Evolutionary conservation across 1,140 invertebrate species (phyloP).

Genomic region (Drosophila punjabiensis): DNA sequence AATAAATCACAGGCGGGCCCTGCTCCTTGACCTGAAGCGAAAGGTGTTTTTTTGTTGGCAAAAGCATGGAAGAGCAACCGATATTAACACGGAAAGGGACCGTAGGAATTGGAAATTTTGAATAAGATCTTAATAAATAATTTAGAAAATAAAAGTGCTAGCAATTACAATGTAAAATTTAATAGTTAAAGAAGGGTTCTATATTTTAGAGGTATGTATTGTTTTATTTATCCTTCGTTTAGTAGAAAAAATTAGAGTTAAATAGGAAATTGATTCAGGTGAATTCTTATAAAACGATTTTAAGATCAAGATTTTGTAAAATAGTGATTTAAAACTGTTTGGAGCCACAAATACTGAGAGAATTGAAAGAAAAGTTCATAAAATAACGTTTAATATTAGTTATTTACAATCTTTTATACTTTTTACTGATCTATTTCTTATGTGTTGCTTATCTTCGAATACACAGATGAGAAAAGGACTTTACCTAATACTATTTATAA

Average conservation of each 20-base stretch:
- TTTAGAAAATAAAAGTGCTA: not conserved
- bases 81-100: conserved; percentile 19
- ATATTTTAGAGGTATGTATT: not conserved
- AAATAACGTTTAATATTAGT: not conserved
- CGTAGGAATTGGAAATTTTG: not conserved
- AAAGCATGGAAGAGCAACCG: conserved; percentile 40
- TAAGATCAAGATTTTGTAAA: not conserved
- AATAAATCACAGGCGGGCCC: conserved; percentile 69
- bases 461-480: not conserved
- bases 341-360: not conserved
- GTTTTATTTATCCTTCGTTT: not conserved
- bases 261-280: too few species aligned
- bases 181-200: not conserved
- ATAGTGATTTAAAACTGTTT: not conserved
- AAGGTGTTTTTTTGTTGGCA: conserved; percentile 14
- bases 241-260: not conserved
- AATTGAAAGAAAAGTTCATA: not conserved
- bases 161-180: not conserved
- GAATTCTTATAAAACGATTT: not conserved
- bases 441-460: not conserved
- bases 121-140: not conserved
- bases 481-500: not conserved
- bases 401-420: not conserved
- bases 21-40: conserved; percentile 74
- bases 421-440: not conserved